phyloP scores from a whole-genome alignment of 2,797 vertebrate species.

The Schizothorax lantsangensis region DNA sequence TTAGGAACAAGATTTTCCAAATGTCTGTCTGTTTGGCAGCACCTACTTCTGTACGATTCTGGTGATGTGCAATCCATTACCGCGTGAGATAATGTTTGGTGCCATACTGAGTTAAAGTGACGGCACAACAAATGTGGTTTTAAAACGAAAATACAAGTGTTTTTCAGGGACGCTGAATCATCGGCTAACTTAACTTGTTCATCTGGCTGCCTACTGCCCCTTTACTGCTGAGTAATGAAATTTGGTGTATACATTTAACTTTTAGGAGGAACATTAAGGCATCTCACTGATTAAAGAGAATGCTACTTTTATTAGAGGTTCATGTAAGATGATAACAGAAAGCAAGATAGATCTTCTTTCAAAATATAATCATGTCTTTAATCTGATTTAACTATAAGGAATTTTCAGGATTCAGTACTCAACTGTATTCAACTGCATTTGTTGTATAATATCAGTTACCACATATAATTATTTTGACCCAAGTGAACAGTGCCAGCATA shows the following conservation, averaged over 20 bases:
- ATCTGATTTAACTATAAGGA: background rate
- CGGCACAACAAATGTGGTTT: constrained; percentile 40
- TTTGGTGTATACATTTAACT: background rate
- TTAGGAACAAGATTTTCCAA: constrained; percentile 32
- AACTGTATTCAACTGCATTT: background rate
- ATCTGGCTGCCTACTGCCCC: background rate
- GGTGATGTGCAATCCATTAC: constrained; percentile 43
- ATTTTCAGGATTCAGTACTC: background rate
- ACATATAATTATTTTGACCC: background rate
- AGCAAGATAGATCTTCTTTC: background rate
- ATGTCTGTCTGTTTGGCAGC: constrained; percentile 41
- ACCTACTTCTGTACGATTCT: constrained; percentile 10
- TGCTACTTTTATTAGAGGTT: background rate
- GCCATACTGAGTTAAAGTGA: constrained; percentile 39
- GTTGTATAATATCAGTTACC: background rate
- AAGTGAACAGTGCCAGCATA: background rate
- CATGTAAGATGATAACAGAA: background rate
- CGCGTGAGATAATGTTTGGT: constrained; percentile 44
- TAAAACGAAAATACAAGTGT: constrained; percentile 26
- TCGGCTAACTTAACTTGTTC: background rate
- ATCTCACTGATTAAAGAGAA: background rate
- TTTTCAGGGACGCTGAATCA: constrained; percentile 15
- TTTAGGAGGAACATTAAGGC: background rate
- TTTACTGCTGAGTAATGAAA: constrained; percentile 23
- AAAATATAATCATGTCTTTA: background rate